Conservation (phyloP, 2,888 invertebrate species). For the Mechanitis messenoides region DNA sequence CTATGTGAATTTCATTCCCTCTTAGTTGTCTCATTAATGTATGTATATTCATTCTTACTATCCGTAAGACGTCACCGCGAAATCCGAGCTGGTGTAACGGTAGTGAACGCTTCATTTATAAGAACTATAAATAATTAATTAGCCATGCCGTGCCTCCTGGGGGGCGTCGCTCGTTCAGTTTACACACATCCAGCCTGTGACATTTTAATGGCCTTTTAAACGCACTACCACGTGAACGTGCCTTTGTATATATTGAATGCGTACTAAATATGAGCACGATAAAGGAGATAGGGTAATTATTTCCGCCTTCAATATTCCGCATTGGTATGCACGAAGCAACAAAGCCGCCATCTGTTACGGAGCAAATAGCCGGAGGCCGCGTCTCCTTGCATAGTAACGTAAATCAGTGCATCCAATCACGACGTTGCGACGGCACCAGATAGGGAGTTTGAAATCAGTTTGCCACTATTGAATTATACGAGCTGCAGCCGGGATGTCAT, state of each 20-base stretch:
- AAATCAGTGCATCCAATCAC: conserved; percentile 64
- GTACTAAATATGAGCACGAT: conserved; percentile 32
- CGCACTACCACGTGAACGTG: conserved; percentile 50
- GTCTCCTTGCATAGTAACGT: conserved; percentile 39
- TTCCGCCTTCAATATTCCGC: conserved; percentile 50
- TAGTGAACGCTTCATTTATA: conserved; percentile 41
- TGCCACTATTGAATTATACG: conserved; percentile 74
- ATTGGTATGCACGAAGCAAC: conserved; percentile 40
- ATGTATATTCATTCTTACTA: conserved; percentile 16
- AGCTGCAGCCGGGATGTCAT: conserved; percentile 68
- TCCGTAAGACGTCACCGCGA: conserved; percentile 28
- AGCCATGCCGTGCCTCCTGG: conserved; percentile 39
- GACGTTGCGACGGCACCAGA: conserved; percentile 30
- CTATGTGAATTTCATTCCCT: conserved; percentile 39
- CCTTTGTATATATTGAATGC: conserved; percentile 45
- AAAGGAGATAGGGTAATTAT: conserved; percentile 53
- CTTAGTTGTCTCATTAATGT: conserved; percentile 33
- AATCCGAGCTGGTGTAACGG: conserved; percentile 33
- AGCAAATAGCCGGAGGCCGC: conserved; percentile 48
- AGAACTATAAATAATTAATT: conserved; percentile 69
- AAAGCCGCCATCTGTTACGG: conserved; percentile 48
- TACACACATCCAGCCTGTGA: conserved; percentile 62
- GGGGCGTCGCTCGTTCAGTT: conserved; percentile 43
- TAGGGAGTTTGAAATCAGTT: conserved; percentile 66
- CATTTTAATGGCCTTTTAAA: conserved; percentile 70